Evolutionary conservation across 2,888 invertebrate genomes (phyloP).

Genomic region (Latheticus oryzae): DNA sequence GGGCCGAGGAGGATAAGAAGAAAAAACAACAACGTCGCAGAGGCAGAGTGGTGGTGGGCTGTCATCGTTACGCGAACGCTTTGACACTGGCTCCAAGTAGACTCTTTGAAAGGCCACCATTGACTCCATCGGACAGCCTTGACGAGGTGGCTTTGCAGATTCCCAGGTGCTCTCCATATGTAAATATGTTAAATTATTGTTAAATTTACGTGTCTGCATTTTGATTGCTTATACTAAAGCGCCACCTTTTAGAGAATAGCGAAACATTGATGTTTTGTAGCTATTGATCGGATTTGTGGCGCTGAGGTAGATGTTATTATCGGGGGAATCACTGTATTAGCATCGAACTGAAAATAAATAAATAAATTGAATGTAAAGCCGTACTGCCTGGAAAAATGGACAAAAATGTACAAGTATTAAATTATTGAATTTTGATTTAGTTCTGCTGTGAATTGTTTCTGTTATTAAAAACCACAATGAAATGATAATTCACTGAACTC

Average conservation of each 20-base stretch:
- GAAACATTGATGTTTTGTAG: background rate
- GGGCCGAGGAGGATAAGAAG: conserved; percentile 82
- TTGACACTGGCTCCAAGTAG: conserved; percentile 81
- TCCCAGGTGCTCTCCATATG: conserved; percentile 78
- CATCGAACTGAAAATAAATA: no score
- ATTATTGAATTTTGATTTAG: no score
- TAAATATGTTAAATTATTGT: conserved; percentile 43
- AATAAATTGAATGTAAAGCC: no score
- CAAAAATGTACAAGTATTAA: no score
- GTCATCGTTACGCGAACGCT: conserved; percentile 69
- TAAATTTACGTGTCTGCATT: conserved; percentile 9
- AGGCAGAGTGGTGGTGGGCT: conserved; percentile 59
- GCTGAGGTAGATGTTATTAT: background rate
- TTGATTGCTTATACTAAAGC: conserved; percentile 2
- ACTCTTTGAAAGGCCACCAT: conserved; percentile 85
- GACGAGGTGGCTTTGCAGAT: conserved; percentile 93
- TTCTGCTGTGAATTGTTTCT: no score
- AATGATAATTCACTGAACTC: no score
- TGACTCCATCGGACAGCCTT: conserved; percentile 87
- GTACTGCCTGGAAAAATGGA: no score
- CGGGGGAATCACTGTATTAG: background rate
- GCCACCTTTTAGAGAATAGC: conserved; percentile 10
- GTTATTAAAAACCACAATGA: no score
- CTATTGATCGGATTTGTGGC: conserved; percentile 8
- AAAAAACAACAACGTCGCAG: conserved; percentile 68